Conservation (phyloP, 53 echinoderm and acorn worm species). For the Mesocentrotus franciscanus region DNA sequence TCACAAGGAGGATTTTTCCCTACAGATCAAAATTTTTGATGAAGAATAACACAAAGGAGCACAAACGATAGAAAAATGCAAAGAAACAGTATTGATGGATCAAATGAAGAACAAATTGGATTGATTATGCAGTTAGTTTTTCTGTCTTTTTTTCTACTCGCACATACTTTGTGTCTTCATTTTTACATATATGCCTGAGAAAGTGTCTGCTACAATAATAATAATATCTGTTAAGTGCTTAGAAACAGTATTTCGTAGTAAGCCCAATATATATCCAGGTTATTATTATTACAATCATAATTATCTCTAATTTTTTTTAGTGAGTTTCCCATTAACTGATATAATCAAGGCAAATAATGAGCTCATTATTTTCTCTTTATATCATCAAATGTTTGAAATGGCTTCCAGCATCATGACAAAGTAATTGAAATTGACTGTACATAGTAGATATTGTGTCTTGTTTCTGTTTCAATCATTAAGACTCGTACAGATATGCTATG, state of each 20-base stretch:
- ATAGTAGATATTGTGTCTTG: constrained; percentile 34
- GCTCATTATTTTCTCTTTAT: not conserved
- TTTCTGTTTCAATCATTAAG: not conserved
- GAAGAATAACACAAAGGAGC: not conserved
- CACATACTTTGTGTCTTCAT: not conserved
- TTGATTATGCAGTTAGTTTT: not conserved
- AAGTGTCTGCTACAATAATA: not conserved
- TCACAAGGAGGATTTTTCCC: not conserved
- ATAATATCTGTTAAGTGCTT: too few relatives aligned
- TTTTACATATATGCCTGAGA: not conserved
- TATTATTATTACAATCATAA: too few relatives aligned
- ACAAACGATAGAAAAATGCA: not conserved
- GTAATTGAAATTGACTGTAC: not conserved
- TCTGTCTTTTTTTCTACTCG: not conserved
- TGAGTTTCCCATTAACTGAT: not conserved
- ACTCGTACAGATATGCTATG: too few relatives aligned
- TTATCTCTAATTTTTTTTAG: not conserved
- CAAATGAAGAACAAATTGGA: not conserved
- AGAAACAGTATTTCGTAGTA: too few relatives aligned
- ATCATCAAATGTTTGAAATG: not conserved
- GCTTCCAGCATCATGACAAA: constrained; percentile 37
- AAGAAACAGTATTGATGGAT: not conserved
- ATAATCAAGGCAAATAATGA: not conserved
- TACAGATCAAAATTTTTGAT: not conserved
- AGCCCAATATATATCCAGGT: too few relatives aligned